Evolutionary conservation across 2,888 invertebrate species (phyloP).

Genomic region (Scaptodrosophila latifasciaeformis): DNA sequence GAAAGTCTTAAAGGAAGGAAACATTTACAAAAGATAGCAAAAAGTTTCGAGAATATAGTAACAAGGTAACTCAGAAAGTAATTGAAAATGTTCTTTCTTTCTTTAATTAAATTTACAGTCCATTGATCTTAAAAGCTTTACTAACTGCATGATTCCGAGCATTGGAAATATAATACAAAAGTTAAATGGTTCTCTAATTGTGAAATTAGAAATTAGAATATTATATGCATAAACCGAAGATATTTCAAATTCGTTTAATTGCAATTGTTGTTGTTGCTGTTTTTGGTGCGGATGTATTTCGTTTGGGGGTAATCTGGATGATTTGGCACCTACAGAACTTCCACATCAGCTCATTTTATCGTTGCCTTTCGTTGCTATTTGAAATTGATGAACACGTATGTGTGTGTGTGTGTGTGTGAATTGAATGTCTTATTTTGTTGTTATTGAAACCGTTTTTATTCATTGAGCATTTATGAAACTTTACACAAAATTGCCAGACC

Average conservation of each 20-base stretch:
- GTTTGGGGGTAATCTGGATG: neutral
- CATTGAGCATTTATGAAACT: constrained; percentile 16
- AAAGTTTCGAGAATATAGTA: neutral
- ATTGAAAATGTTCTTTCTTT: neutral
- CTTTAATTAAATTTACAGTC: neutral
- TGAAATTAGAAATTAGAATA: constrained; percentile 2
- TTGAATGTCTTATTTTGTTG: constrained; percentile 31
- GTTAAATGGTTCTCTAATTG: constrained; percentile 16
- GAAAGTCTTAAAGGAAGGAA: no score
- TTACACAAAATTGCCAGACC: neutral
- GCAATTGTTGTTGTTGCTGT: constrained; percentile 19
- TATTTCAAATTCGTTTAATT: constrained; percentile 38
- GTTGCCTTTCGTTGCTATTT: neutral
- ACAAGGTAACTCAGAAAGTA: neutral
- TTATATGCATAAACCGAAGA: no score
- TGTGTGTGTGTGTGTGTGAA: constrained; percentile 25
- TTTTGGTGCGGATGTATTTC: neutral
- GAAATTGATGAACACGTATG: no score
- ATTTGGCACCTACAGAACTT: neutral
- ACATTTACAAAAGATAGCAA: neutral
- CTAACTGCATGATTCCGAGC: neutral
- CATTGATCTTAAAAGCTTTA: no score
- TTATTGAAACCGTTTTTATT: constrained; percentile 68
- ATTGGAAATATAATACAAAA: constrained; percentile 56
- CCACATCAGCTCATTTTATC: neutral